These are phyloP conservation scores for Kryptolebias ocellatus DNA, from an alignment of 2,797 vertebrate genomes.

Conservation along the genomic window DNA sequence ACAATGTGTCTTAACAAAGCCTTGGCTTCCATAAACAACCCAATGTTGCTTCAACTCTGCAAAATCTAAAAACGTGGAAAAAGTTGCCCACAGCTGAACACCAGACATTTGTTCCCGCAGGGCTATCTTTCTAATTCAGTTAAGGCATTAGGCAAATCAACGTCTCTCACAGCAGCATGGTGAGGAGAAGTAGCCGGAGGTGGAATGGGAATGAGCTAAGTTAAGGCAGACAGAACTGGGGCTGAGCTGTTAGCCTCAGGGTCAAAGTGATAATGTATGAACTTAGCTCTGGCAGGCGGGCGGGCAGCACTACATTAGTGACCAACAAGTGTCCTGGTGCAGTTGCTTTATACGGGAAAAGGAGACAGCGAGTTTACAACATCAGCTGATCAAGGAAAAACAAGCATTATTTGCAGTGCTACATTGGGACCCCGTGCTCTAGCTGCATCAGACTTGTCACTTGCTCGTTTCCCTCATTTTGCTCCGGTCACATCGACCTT, in stretches of 20 bases:
- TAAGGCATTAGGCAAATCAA: constrained; percentile 74
- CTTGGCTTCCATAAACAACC: constrained; percentile 45
- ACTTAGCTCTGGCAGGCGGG: constrained; percentile 65
- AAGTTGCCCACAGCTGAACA: constrained; percentile 37
- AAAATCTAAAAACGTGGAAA: constrained; percentile 27
- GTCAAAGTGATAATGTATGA: constrained; percentile 78
- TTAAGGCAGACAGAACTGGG: constrained; percentile 78
- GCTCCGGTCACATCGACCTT: constrained; percentile 51
- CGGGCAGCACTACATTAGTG: constrained; percentile 67
- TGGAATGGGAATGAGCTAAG: constrained; percentile 72
- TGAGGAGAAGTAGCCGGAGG: constrained; percentile 55
- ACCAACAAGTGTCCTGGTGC: constrained; percentile 46
- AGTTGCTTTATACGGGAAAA: constrained; percentile 30
- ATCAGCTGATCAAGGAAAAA: constrained; percentile 40
- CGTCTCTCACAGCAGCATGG: constrained; percentile 55
- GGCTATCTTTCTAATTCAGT: constrained; percentile 72
- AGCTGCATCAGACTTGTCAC: constrained; percentile 34
- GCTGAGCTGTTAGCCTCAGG: constrained; percentile 72
- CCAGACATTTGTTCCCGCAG: constrained; percentile 49
- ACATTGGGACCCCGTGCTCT: constrained; percentile 14
- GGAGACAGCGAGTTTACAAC: constrained; percentile 28
- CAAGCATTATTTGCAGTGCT: constrained; percentile 27
- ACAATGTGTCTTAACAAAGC: constrained; percentile 59
- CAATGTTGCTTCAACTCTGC: constrained; percentile 14
- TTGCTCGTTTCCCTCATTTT: constrained; percentile 3